Base-by-base conservation (phyloP, 2,888 invertebrate genomes). In the Sarcophaga variegata region DNA sequence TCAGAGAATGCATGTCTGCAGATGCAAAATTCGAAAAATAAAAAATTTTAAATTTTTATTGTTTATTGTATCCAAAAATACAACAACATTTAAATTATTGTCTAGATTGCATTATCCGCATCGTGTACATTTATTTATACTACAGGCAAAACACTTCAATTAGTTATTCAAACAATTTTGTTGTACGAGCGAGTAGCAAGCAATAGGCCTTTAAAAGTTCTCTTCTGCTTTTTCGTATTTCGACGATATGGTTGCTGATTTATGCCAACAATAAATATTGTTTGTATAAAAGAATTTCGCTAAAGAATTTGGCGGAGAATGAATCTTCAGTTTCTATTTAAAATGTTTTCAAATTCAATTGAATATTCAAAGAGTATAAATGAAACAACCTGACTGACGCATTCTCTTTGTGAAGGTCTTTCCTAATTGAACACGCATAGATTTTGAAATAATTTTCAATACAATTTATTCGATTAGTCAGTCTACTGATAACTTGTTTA, bases 131-230 rank as follows among this genome's bases (percentile, higher is more conserved):
- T 70, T 86, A 86, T 86, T 81, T 81, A 81, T 74, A 81, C 14
- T 5, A 54, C 1, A 54, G 1, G 17, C 12, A 78, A 66, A n/a
- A 27, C 45, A 60, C 71, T 82, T 86, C 86, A 80, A 83, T 83
- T 86, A 83, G 83, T 69, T 77, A 78, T 49, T 80, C 67, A 67
- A 85, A 77, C 81, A 72, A 72, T 60, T 64, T 81, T 69, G 54
- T 54, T 54, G 54, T 54, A 54, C 17, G 54, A 54, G 8, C 17
- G 54, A 62, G 8, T 37, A 37, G 37, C 70, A 71, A 81, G 70
- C 63, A 54, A 17, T 54, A 54, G 17, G 17, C 62, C 75, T 64
- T 74, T 74, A 67, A n/a, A 37, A 5, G n/a, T 70, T 45, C n/a
- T 70, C 20, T 6, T 49, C n/a, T 22, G 17, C 20, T 67, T 37